Evolutionary conservation across 2,113 vertebrate species (phyloP), one percentile per base, ranked within the genome.

Genomic region (Osmerus eperlanus): DNA sequence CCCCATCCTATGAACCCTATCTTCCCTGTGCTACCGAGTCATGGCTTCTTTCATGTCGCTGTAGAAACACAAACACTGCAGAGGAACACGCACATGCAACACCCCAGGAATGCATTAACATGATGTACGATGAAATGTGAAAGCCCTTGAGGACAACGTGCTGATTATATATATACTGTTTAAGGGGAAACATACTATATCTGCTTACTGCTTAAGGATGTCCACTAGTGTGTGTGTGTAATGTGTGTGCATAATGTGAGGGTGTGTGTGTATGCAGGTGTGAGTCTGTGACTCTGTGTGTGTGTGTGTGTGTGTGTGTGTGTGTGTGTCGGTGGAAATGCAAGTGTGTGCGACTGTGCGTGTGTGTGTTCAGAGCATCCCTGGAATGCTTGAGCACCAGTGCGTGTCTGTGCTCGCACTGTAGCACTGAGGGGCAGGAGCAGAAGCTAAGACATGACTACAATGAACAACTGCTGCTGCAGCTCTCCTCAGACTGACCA

Each of bases 381-480:
- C 19, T 72, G 83, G 81, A 84, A 86, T 85, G 78, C 69, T 13
- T 75, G 65, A 78, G 72, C 56, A 76, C 54, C 56, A 41, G 4
- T n/a, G 70, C 84, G 67, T 76, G 88, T 64, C 71, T 12, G 25
- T 51, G 64, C 86, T 73, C 76, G 85, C 72, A 73, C 69, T 78
- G 78, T 73, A 83, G 7, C 41, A 47, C 41, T 47, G 41, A 47
- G 41, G 9, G 41, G 41, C 41, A 9, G 9, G 5, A 47, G 41
- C 41, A 47, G 41, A 1, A 41, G 36, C 36, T 47, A 47, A 47
- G 9, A 12, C 41, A 47, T 47, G 41, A 47, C 41, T 12, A 47
- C 41, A 47, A 47, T 47, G 5, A 47, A 47, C 41, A 47, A 47
- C 41, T 9, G 7, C 41, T 47, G 9, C 41, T 47, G 41, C 41